Conservation (phyloP, 2,797 vertebrate genomes). For the Phoeniculus purpureus region DNA sequence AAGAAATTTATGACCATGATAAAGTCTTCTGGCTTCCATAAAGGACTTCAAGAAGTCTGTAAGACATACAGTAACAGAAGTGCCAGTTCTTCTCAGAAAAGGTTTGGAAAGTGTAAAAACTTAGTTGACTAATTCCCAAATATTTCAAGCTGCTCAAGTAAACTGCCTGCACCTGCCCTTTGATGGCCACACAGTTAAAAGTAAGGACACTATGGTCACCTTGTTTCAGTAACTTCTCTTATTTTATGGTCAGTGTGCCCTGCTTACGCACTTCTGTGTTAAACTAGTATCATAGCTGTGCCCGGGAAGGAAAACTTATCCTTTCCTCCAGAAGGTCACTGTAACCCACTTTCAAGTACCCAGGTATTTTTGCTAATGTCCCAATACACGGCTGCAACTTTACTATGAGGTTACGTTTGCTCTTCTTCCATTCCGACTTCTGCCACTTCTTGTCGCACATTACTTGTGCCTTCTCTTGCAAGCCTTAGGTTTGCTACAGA, state of each 20-base stretch:
- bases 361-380: not conserved
- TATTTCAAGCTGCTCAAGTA: not conserved
- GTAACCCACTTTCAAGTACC: not conserved
- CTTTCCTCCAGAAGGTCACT: not conserved
- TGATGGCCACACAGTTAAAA: not conserved
- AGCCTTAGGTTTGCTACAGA: not conserved
- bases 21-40: not conserved
- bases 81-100: not conserved
- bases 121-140: not conserved
- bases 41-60: not conserved
- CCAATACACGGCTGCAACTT: not conserved
- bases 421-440: not conserved
- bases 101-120: not conserved
- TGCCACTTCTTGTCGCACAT: not conserved
- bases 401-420: not conserved
- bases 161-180: not conserved
- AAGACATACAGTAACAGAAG: not conserved
- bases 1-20: not conserved
- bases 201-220: not conserved
- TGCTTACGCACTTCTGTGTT: not conserved
- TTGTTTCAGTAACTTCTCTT: not conserved
- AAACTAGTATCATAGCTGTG: not conserved
- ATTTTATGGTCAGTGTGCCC: not conserved
- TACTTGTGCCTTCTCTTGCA: not conserved
- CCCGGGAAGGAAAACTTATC: not conserved